Conservation (phyloP, 2,888 invertebrate species). For the Acanthopleura granulata region DNA sequence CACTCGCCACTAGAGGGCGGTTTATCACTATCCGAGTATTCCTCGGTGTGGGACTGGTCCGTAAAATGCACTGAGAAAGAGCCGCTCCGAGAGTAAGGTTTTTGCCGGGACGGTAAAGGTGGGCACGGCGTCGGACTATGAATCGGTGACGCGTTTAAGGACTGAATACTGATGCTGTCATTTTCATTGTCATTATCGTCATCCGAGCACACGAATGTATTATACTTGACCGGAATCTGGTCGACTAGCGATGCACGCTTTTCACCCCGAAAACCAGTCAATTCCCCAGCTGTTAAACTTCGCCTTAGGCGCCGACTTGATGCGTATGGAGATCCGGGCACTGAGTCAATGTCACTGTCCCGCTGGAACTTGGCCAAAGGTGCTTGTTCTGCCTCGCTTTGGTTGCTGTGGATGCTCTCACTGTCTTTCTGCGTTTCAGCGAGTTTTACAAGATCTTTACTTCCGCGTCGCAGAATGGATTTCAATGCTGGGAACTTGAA, state of each 20-base stretch:
- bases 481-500: slow-evolving; percentile 16
- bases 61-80: slow-evolving; percentile 17
- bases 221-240: neutral
- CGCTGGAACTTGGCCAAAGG: slow-evolving; percentile 42
- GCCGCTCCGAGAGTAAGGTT: neutral
- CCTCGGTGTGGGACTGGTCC: slow-evolving; percentile 12
- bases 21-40: slow-evolving; percentile 4
- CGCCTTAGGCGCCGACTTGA: slow-evolving; percentile 35
- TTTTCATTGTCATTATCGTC: neutral
- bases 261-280: neutral
- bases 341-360: slow-evolving; percentile 43
- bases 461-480: slow-evolving; percentile 6
- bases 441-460: slow-evolving; percentile 3
- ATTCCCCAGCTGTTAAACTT: slow-evolving; percentile 23
- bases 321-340: slow-evolving; percentile 41
- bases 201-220: neutral
- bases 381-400: slow-evolving; percentile 10
- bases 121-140: neutral
- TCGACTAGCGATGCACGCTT: neutral
- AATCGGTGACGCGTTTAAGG: neutral
- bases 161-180: neutral
- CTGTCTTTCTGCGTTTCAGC: neutral
- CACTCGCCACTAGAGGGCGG: neutral
- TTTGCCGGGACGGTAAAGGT: neutral
- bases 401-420: neutral